phyloP scores from a whole-genome alignment of 2,797 vertebrate genomes.

The Rhabdomys pumilio region DNA sequence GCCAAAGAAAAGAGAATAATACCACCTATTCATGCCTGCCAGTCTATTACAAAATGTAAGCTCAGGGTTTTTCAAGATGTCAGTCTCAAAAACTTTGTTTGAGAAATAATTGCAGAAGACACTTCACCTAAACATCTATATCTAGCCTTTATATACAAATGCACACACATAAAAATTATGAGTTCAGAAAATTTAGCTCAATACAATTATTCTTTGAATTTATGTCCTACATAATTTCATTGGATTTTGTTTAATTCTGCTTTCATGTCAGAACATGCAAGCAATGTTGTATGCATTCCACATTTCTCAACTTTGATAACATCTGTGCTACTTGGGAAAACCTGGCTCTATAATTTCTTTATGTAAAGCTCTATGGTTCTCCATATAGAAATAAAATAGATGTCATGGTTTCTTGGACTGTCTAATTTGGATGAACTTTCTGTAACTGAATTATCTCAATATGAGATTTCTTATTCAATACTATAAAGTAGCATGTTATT shows the following conservation, averaged over 20 bases:
- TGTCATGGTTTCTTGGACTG: conserved; percentile 32
- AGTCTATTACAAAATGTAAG: neutral
- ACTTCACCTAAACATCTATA: neutral
- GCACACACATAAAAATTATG: neutral
- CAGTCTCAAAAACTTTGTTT: neutral
- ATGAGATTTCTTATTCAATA: conserved; percentile 38
- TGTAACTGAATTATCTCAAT: conserved; percentile 32
- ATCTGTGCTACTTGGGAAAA: conserved; percentile 33
- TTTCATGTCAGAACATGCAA: neutral
- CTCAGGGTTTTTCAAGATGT: neutral
- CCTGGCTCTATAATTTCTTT: conserved; percentile 23
- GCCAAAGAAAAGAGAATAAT: neutral
- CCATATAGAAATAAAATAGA: conserved; percentile 62
- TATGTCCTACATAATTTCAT: neutral
- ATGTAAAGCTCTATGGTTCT: conserved; percentile 11
- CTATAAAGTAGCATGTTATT: neutral
- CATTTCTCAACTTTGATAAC: conserved; percentile 42
- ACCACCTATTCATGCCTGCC: neutral
- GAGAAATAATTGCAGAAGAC: neutral
- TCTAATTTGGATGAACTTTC: neutral
- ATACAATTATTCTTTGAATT: neutral
- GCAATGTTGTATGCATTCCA: neutral
- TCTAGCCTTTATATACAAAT: neutral
- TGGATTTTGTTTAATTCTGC: neutral
- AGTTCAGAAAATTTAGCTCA: neutral